Evolutionary conservation across 2,888 invertebrate genomes (phyloP), one percentile per base, ranked within the genome.

Genomic region (Ormyrus labotus): DNA sequence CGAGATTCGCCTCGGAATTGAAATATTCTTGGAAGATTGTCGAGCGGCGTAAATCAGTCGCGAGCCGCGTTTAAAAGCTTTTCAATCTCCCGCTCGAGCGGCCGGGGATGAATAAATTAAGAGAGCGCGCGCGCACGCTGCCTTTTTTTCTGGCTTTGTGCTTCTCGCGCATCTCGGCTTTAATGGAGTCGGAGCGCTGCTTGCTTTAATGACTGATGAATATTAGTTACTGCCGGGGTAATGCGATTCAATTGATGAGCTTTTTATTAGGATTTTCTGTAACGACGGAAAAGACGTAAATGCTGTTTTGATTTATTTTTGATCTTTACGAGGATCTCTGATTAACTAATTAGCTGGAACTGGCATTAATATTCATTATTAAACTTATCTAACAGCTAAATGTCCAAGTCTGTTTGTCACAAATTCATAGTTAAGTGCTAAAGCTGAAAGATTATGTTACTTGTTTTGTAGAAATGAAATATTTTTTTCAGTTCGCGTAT

Each of bases 21-120:
- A 76, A 69, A 79, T 82, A 79, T 82, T 82, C 79, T 79, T 69
- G 55, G 81, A 82, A 82, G n/a, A 79, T 65, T 75, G 72, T 82
- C 69, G 58, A 69, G 63, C 68, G 76, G 73, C 73, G 73, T 76
- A 79, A 79, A 79, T 82, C 76, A 79, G 76, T 81, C 70, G 58
- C 65, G 72, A 67, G 13, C 19, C 55, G 58, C 71, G 45, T 53
- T 75, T 68, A 72, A 71, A 58, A 79, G 78, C 11, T 74, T 68
- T 81, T 78, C 63, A 71, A 78, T 81, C 74, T 70, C 68, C 11
- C 61, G 34, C 50, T 19, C 1, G 1, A 19, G 19, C 19, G 10
- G 10, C 57, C 9, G 57, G 57, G 5, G 10, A 57, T 50, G 19
- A 51, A 77, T 72, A 70, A 80, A 76, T 76, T 68, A 72, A 61